phyloP scores from a whole-genome alignment of 92 coral and sea anemone genomes.

The Galaxea fascicularis region DNA sequence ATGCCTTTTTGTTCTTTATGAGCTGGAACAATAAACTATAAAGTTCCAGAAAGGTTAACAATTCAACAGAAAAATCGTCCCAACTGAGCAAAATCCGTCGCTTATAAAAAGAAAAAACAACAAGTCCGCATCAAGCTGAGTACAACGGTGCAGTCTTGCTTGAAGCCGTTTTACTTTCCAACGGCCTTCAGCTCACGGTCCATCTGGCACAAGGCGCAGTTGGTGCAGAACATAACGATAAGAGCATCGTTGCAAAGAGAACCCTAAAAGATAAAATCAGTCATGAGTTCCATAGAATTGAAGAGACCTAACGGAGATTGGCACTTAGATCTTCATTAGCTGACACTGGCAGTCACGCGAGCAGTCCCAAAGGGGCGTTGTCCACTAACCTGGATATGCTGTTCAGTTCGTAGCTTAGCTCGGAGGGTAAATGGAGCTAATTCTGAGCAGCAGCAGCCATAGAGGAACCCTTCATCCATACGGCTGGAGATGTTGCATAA shows the following conservation, averaged over 20 bases:
- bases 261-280: conserved; percentile 67
- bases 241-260: conserved; percentile 91
- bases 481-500: conserved; percentile 77
- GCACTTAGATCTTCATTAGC: too few species aligned
- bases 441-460: conserved; percentile 82
- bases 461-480: conserved; percentile 84
- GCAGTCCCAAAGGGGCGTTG: background rate
- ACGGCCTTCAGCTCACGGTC: conserved; percentile 72
- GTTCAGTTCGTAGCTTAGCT: conserved; percentile 86
- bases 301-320: too few species aligned
- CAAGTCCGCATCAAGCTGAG: background rate
- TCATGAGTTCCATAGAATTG: background rate
- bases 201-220: conserved; percentile 88
- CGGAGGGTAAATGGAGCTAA: conserved; percentile 82
- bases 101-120: background rate
- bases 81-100: background rate
- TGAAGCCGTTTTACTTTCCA: conserved; percentile 12
- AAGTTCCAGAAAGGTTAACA: background rate
- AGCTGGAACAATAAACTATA: background rate
- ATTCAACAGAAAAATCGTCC: background rate
- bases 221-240: conserved; percentile 46
- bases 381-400: conserved; percentile 79
- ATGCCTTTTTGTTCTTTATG: too few species aligned
- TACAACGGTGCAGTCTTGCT: background rate
- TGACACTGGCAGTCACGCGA: too few species aligned